These are phyloP conservation scores for Troides aeacus DNA, from an alignment of 2,888 invertebrate species.

Conservation along the genomic window DNA sequence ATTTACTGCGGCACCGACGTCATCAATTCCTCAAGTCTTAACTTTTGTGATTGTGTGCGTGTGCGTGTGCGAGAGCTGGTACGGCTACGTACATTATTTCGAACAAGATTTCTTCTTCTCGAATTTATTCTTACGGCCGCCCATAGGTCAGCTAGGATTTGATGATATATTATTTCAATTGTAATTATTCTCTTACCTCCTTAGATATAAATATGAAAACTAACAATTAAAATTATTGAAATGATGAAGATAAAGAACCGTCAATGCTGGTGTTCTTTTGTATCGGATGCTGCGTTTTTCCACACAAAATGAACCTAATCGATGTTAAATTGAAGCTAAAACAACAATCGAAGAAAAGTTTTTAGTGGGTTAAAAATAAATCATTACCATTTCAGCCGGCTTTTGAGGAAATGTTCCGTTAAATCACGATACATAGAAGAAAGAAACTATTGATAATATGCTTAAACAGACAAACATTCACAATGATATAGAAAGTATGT, in stretches of 20 bases:
- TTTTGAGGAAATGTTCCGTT: no score
- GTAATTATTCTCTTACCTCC: neutral
- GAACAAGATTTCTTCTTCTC: slow-evolving; percentile 23
- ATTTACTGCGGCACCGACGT: slow-evolving; percentile 66
- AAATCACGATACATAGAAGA: neutral
- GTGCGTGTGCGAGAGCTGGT: neutral
- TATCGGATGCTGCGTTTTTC: no score
- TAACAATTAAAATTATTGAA: neutral
- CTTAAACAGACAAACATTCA: neutral
- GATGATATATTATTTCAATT: neutral
- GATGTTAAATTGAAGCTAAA: no score
- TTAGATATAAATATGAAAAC: neutral
- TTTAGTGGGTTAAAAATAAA: no score
- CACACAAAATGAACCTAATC: no score
- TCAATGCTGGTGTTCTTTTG: no score
- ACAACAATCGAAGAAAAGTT: no score
- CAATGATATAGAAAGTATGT: neutral
- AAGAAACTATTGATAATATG: neutral
- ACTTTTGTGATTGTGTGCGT: slow-evolving; percentile 28
- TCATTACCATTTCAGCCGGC: no score
- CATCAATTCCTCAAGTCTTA: slow-evolving; percentile 40
- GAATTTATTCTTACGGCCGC: slow-evolving; percentile 2
- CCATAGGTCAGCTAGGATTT: neutral
- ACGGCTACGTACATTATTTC: slow-evolving; percentile 16
- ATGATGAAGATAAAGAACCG: no score